Base-by-base conservation (phyloP, 2,888 invertebrate species). In the Pterostichus niger region DNA sequence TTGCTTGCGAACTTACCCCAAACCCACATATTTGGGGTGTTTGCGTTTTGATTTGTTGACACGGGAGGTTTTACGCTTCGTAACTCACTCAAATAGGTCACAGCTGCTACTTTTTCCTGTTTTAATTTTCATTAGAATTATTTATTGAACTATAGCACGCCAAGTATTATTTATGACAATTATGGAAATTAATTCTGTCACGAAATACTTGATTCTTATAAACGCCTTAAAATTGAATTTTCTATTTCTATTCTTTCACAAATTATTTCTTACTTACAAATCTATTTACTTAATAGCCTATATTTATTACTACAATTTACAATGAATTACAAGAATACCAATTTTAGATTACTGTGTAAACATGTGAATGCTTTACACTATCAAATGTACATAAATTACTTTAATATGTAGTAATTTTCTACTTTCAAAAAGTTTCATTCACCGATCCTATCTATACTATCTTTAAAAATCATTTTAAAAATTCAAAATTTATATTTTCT, bases 1-100 rank as follows among this genome's bases (percentile, higher is more conserved):
- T 76, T 49, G 61, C 79, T 44, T 64, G 77, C 17, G 11, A 35
- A 40, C 40, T 40, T 5, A 40, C 40, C 1, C 40, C 40, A 5
- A 40, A 40, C 6, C 40, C 40, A 40, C 40, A 40, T 40, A 40
- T 40, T 40, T 40, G 54, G 54, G 59, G 59, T 24, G 40, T 40
- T 40, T 40, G 40, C n/a, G 49, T 49, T 49, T 33, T 64, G 64
- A 64, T 64, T 64, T 64, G 64, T 64, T 64, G 64, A 64, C 64
- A 64, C 33, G 64, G 49, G 49, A 64, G 64, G 17, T 54, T 59
- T 54, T 56, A 59, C 77, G 56, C 59, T 33, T 59, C 61, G 46
- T 79, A 64, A 64, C 24, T 61, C 78, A 75, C 64, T 64, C 52
- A 79, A 79, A 79, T 79, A 79, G 78, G 78, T 79, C 78, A 79